Evolutionary conservation across 1,140 invertebrate genomes (phyloP).

Genomic region (Brachionus rubens): DNA sequence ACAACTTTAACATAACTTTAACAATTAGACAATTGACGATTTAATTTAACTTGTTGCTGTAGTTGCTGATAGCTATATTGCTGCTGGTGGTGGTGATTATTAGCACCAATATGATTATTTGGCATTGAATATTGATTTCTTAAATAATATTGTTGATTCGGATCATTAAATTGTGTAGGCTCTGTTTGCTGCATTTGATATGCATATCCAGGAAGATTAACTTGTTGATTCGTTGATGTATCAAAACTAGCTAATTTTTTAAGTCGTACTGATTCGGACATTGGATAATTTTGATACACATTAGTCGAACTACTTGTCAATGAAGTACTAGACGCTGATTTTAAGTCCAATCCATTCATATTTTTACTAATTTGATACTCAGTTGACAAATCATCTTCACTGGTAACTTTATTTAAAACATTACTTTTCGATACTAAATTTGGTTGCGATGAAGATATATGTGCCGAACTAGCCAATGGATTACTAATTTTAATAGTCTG

Average conservation of each 20-base stretch:
- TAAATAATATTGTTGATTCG: neutral
- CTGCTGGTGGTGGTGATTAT: neutral
- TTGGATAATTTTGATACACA: neutral
- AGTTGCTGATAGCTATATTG: slow-evolving; percentile 1
- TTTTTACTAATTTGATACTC: neutral
- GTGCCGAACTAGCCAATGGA: neutral
- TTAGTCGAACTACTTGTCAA: neutral
- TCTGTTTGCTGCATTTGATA: neutral
- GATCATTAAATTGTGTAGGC: neutral
- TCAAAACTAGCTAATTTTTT: slow-evolving; percentile 32
- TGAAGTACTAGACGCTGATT: slow-evolving; percentile 1
- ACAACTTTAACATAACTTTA: slow-evolving; percentile 42
- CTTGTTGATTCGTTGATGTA: neutral
- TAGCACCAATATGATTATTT: neutral
- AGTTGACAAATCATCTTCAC: neutral
- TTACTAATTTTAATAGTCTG: neutral
- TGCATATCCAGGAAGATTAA: neutral
- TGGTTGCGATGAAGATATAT: neutral
- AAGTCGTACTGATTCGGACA: neutral
- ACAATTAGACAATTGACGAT: slow-evolving; percentile 44
- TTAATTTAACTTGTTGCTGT: slow-evolving; percentile 42
- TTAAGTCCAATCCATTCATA: neutral
- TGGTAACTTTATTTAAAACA: neutral
- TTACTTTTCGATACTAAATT: neutral
- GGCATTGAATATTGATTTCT: slow-evolving; percentile 14